Evolutionary conservation across 1,140 invertebrate genomes (phyloP).

Genomic region (Eupeodes corollae): DNA sequence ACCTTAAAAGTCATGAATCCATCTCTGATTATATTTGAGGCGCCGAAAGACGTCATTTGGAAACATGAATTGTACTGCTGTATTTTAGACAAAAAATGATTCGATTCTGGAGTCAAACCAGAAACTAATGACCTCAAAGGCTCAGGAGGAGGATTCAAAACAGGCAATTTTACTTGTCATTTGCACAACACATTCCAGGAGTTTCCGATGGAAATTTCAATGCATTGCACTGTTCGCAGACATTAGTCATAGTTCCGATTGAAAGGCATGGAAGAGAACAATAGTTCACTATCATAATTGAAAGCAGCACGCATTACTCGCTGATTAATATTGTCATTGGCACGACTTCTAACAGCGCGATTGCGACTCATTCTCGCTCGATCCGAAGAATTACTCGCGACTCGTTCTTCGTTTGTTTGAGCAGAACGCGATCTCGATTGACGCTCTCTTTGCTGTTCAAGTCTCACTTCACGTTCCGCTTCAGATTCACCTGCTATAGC

Average conservation of each 20-base stretch:
- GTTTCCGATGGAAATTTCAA: slow-evolving; percentile 11
- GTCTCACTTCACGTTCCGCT: no score
- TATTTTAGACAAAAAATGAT: slow-evolving; percentile 35
- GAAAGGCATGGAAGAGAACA: slow-evolving; percentile 10
- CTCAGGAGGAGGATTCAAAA: slow-evolving; percentile 4
- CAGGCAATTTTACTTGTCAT: slow-evolving; percentile 8
- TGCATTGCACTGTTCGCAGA: no score
- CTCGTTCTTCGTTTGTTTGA: no score
- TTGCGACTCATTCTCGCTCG: no score
- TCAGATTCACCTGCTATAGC: no score
- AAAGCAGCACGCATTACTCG: not conserved
- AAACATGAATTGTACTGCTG: slow-evolving; percentile 15
- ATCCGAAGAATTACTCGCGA: no score
- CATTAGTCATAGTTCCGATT: slow-evolving; percentile 15
- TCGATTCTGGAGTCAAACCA: slow-evolving; percentile 15
- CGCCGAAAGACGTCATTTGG: no score
- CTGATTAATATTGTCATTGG: no score
- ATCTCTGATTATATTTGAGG: slow-evolving; percentile 6
- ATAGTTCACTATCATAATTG: slow-evolving; percentile 4
- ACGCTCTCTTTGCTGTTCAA: no score
- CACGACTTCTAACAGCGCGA: no score
- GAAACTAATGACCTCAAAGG: slow-evolving; percentile 2
- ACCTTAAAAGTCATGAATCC: slow-evolving; percentile 40
- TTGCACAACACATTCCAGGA: slow-evolving; percentile 9
- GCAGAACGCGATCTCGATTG: no score